A percentile compares a stretch with the other conserved stretches of the same genome.
phyloP scores from a whole-genome alignment of 1,140 invertebrate genomes.

The Drosophila repleta region DNA sequence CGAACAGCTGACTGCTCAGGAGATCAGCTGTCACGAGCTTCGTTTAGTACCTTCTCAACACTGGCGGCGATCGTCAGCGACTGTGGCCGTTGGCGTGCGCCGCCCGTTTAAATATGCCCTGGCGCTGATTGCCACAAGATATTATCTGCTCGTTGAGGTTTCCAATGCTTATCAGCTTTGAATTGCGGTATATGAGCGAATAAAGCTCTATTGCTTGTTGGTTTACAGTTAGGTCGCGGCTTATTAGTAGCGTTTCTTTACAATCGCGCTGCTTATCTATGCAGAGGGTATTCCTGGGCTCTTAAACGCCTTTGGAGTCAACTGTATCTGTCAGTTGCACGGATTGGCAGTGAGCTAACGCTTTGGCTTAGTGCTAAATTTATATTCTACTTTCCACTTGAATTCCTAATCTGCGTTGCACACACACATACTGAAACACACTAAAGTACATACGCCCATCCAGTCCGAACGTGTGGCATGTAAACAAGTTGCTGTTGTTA shows the following conservation, averaged over 20 bases:
- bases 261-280: slow-evolving; percentile 46
- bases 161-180: slow-evolving; percentile 19
- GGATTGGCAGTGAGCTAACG: slow-evolving; percentile 7
- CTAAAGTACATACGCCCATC: background rate
- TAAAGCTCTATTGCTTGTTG: slow-evolving; percentile 25
- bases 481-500: slow-evolving; percentile 62
- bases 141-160: slow-evolving; percentile 42
- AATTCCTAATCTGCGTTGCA: slow-evolving; percentile 65
- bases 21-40: slow-evolving; percentile 33
- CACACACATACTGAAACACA: slow-evolving; percentile 36
- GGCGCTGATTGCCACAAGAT: slow-evolving; percentile 2
- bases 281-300: slow-evolving; percentile 1
- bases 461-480: slow-evolving; percentile 41
- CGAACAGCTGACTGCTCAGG: slow-evolving; percentile 14
- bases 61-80: slow-evolving; percentile 43
- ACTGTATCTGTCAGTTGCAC: slow-evolving; percentile 16
- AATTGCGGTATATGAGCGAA: slow-evolving; percentile 3
- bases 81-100: slow-evolving; percentile 29
- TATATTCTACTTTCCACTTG: slow-evolving; percentile 59
- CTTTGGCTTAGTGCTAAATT: slow-evolving; percentile 18
- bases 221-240: slow-evolving; percentile 12
- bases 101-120: slow-evolving; percentile 60
- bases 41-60: slow-evolving; percentile 54
- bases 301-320: background rate
- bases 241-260: slow-evolving; percentile 45